Conservation (phyloP, 2,888 invertebrate species). For the Megalurothrips usitatus region DNA sequence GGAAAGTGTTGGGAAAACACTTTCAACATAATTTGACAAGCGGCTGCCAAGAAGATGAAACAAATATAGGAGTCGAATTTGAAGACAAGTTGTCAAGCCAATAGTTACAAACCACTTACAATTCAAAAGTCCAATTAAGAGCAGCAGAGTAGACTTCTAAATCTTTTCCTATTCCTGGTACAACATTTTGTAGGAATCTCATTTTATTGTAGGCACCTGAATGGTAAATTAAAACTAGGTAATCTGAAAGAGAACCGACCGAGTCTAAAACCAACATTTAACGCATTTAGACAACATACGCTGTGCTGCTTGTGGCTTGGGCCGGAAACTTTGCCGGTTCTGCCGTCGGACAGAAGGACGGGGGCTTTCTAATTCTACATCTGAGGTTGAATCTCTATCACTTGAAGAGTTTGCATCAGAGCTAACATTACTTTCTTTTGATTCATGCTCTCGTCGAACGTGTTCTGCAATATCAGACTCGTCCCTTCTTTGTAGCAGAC, state of each 20-base stretch:
- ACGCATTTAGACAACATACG: background rate
- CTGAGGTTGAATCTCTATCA: background rate
- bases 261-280: background rate
- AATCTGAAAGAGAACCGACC: background rate
- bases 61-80: background rate
- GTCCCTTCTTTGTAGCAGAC: background rate
- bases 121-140: constrained; percentile 44
- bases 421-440: background rate
- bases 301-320: background rate
- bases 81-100: background rate
- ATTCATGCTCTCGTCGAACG: background rate
- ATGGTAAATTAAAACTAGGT: background rate
- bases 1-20: constrained; percentile 48
- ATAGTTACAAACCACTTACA: constrained; percentile 40
- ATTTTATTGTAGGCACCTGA: background rate
- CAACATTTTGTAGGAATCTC: constrained; percentile 1
- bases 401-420: background rate
- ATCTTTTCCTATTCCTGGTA: background rate
- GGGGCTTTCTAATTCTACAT: background rate
- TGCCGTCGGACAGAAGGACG: background rate
- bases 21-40: constrained; percentile 42
- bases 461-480: background rate
- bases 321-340: background rate
- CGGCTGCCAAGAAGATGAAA: constrained; percentile 39
- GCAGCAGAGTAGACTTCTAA: constrained; percentile 36